Base-by-base conservation (phyloP, 2,797 vertebrate genomes). In the Tiaroga cobitis region DNA sequence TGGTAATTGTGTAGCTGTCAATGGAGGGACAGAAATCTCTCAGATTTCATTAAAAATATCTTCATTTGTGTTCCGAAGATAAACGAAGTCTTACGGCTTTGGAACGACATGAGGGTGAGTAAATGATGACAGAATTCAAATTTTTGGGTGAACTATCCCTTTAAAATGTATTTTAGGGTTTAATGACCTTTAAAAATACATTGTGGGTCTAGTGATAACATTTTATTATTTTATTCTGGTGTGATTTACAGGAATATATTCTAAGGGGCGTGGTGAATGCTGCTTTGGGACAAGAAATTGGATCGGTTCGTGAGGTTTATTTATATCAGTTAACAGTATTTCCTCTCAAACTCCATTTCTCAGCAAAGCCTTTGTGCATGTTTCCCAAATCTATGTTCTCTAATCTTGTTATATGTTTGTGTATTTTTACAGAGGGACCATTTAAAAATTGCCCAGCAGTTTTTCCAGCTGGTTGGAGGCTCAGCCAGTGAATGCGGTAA, bases 261-360 rank as follows among this genome's bases (percentile, higher is more conserved):
- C 96, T 99, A 88, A 99, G 99, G 91, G 98, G 97, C 83, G 98
- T 99, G 61, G 98, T 99, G 73, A 98, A 99, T 89, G 98, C 97
- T 43, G 96, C 98, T 4, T 90, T 99, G 59, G 98, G 98, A 88
- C 98, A 99, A 92, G 97, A 99, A 92, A 94, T 97, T 80, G 96
- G 96, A 91, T 98, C 97, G 3, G 98, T 99, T 90, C 96, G 98
- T 97, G 46, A 67, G 43, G 37, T 82, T 84, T 81, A 37, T 78
- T n/a, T 16, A 41, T 65, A 26, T 29, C 21, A 26, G n/a, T 26
- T 46, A 24, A 34, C 1, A 34, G 37, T 24, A 32, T 82, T 84
- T 80, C 67, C 80, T 26, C 29, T 81, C 15, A 68, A n/a, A 59
- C 2, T 54, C 24, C 26, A 56, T 76, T 34, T 56, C 75, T 41